Conservation (phyloP, 92 coral and sea anemone species). For the Heliopora coerulea region DNA sequence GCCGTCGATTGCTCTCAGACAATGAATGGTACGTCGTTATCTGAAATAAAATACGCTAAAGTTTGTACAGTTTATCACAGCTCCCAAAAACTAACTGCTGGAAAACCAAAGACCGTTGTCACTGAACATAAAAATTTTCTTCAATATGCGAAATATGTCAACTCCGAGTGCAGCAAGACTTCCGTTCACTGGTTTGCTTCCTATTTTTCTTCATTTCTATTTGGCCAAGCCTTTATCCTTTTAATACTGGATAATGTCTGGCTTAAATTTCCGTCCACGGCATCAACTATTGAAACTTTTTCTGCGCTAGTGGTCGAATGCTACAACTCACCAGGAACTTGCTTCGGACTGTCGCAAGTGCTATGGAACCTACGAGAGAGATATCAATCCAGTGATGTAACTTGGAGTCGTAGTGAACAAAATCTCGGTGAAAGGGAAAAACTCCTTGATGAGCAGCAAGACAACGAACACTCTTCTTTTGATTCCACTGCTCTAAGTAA, state of each 20-base stretch:
- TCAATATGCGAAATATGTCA: constrained; percentile 39
- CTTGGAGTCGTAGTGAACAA: too few species aligned
- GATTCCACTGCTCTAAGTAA: background rate
- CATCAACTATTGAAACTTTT: constrained; percentile 45
- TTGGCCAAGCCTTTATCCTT: constrained; percentile 38
- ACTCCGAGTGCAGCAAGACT: constrained; percentile 42
- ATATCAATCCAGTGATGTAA: background rate
- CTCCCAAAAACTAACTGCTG: too few species aligned
- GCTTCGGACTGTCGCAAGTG: constrained; percentile 31
- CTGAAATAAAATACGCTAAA: too few species aligned
- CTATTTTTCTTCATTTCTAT: constrained; percentile 46
- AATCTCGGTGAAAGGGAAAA: background rate
- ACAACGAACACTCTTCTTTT: too few species aligned
- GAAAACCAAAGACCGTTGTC: too few species aligned
- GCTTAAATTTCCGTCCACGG: constrained; percentile 45
- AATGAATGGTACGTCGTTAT: too few species aligned
- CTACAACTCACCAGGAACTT: constrained; percentile 41
- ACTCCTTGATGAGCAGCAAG: background rate
- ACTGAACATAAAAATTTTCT: background rate
- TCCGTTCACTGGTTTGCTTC: constrained; percentile 41
- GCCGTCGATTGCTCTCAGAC: background rate
- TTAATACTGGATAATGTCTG: constrained; percentile 48
- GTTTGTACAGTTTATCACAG: too few species aligned
- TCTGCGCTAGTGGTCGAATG: constrained; percentile 48
- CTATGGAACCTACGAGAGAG: constrained; percentile 37